A percentile compares a stretch with the other conserved stretches of the same genome.
These are phyloP conservation scores for Cebus imitator DNA, from an alignment of 2,113 vertebrate genomes.

Conservation along the genomic window DNA sequence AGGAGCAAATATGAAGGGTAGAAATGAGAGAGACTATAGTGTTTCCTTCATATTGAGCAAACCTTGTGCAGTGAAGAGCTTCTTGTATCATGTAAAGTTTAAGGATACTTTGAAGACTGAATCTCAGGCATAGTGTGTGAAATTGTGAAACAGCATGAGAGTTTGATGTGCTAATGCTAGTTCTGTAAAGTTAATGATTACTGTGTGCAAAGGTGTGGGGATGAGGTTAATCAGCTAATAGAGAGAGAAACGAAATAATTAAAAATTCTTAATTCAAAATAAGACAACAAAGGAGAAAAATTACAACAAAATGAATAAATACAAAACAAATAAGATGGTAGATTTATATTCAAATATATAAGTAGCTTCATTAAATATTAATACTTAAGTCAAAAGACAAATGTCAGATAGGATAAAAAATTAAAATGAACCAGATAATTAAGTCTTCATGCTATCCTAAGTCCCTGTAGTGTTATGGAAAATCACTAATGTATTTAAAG, in stretches of 20 bases:
- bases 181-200: neutral
- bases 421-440: neutral
- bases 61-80: neutral
- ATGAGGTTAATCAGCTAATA: neutral
- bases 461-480: neutral
- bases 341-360: too few species aligned
- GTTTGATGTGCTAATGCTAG: neutral
- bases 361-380: too few species aligned
- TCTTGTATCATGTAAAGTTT: neutral
- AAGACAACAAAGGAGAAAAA: too few species aligned
- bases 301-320: too few species aligned
- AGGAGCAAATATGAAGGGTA: neutral
- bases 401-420: too few species aligned
- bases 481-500: neutral
- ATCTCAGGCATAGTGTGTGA: neutral
- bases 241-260: too few species aligned
- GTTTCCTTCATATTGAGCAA: neutral
- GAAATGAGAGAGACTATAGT: neutral
- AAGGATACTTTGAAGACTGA: neutral
- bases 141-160: neutral
- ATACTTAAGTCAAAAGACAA: too few species aligned
- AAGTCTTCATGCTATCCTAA: neutral
- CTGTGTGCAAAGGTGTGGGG: neutral
- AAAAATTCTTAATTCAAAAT: too few species aligned
- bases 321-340: too few species aligned